phyloP scores from a whole-genome alignment of 1,140 invertebrate species.

The Listronotus oregonensis region DNA sequence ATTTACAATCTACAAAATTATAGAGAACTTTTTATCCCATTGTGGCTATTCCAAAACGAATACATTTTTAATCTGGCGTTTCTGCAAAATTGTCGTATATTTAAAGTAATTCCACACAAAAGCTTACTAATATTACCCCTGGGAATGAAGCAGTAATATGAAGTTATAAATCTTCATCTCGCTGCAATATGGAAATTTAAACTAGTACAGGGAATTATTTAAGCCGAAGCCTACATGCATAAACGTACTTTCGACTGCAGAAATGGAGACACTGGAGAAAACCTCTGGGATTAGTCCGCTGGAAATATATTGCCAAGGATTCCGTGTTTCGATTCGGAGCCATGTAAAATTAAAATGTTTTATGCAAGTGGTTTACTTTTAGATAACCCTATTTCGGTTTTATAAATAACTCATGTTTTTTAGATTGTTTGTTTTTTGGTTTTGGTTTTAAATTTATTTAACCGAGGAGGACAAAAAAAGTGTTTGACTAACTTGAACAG shows the following conservation, averaged over 20 bases:
- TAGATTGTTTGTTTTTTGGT: too few species aligned
- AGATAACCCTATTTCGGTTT: too few species aligned
- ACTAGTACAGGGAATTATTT: constrained; percentile 24
- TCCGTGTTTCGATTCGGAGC: constrained; percentile 8
- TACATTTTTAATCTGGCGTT: constrained; percentile 9
- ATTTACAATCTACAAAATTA: too few species aligned
- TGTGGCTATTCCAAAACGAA: not conserved
- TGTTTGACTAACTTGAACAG: too few species aligned
- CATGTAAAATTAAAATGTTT: constrained; percentile 3
- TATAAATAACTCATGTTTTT: too few species aligned
- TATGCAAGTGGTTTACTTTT: not conserved
- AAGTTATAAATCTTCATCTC: constrained; percentile 28
- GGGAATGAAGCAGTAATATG: constrained; percentile 26
- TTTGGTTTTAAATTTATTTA: too few species aligned
- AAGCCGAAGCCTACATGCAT: constrained; percentile 17
- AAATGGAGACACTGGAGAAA: constrained; percentile 5
- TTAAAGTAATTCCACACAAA: constrained; percentile 12
- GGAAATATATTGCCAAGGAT: constrained; percentile 16
- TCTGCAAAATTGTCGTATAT: constrained; percentile 7
- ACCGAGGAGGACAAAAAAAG: too few species aligned
- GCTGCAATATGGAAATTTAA: constrained; percentile 30
- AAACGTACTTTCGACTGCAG: constrained; percentile 3
- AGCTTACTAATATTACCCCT: constrained; percentile 13
- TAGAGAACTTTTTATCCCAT: not conserved
- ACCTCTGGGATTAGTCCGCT: constrained; percentile 15